Conservation (phyloP, 2,888 invertebrate species). For the Galerucella pusilla region DNA sequence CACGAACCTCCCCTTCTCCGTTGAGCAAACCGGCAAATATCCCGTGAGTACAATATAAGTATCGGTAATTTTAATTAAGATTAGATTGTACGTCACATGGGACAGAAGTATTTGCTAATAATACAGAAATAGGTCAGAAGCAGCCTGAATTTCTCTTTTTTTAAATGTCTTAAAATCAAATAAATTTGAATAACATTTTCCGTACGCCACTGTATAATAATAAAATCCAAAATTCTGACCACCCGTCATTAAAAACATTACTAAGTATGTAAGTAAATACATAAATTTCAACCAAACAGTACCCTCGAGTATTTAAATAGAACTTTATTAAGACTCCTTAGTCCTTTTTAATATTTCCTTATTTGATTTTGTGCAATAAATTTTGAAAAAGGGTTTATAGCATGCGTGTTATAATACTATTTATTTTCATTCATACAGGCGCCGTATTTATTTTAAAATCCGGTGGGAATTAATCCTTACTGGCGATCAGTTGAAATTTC, state of each 20-base stretch:
- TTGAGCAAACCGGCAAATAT: no score
- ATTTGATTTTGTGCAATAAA: constrained; percentile 52
- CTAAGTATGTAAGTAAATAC: constrained; percentile 50
- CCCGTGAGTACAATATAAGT: no score
- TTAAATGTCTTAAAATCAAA: no score
- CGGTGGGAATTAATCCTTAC: background rate
- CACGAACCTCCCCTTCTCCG: no score
- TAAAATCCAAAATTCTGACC: background rate
- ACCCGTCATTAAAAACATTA: constrained; percentile 26
- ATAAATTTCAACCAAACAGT: constrained; percentile 51
- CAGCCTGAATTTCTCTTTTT: no score
- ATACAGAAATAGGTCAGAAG: no score
- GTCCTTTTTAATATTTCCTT: constrained; percentile 41
- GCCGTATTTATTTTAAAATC: constrained; percentile 22
- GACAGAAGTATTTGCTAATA: no score
- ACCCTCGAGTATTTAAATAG: constrained; percentile 53
- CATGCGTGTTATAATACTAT: constrained; percentile 43
- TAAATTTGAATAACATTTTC: no score
- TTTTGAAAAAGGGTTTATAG: constrained; percentile 44
- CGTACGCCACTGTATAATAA: background rate
- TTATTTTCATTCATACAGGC: constrained; percentile 31
- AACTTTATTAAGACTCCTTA: constrained; percentile 47
- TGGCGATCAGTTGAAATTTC: background rate
- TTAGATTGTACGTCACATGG: no score
- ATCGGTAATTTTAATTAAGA: no score